Evolutionary conservation across 2,797 vertebrate species (phyloP), one percentile per base, ranked within the genome.

Genomic region (Neostethus bicornis): DNA sequence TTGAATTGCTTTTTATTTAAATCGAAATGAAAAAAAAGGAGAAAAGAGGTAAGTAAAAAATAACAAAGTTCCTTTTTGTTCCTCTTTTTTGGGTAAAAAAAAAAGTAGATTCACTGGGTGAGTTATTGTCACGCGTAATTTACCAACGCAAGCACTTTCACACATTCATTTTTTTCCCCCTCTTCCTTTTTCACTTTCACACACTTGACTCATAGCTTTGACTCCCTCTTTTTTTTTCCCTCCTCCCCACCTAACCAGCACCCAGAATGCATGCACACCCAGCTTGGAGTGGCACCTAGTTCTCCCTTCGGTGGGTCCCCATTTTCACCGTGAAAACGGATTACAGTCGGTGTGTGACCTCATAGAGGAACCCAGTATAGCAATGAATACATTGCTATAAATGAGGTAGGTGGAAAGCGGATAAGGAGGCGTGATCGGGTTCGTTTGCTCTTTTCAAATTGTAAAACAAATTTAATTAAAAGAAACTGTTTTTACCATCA

Each of bases 271-370:
- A 64, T 51, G 57, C 41, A 42, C 32, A 49, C 64, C 46, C 54
- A 51, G 46, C 56, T 29, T 78, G 72, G 70, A 77, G 77, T 79
- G 78, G 74, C 69, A 78, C 74, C 73, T 48, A 17, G 14, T 28
- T n/a, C 68, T 72, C 64, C 66, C 29, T 60, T 56, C 56, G 34
- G 54, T 48, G 78, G 80, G 79, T 76, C 75, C 68, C 54, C 81
- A 80, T 64, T 70, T 76, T 73, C 84, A 84, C 72, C 84, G 84
- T 91, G 87, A 88, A 91, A 91, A 61, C 49, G 85, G 87, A 90
- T 90, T 87, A 87, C 87, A 85, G 82, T 75, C 73, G 48, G 70
- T 81, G 75, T 77, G 70, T 81, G 83, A 88, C 85, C 85, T 86
- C n/a, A 81, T 81, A 78, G 79, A 57, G 77, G 79, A 79, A 85